Base-by-base conservation (phyloP, 2,888 invertebrate species). In the Exocentrus adspersus region DNA sequence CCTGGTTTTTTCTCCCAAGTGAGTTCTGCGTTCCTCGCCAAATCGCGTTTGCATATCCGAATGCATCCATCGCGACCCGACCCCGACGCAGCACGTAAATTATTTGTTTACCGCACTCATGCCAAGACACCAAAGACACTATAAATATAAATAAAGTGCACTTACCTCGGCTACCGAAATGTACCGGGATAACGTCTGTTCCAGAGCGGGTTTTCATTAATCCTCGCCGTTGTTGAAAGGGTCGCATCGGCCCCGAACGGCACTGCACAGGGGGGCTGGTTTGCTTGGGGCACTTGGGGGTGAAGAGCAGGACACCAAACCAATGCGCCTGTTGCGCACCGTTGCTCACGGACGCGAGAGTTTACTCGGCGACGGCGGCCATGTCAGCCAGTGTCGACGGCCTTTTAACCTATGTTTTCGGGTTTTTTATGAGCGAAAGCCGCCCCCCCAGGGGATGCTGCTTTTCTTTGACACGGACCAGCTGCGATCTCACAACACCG, bases 71-170 rank as follows among this genome's bases (percentile, higher is more conserved):
- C n/a, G n/a, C n/a, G n/a, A 20, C 9, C 48, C 14, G 16, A 28
- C 56, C 48, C 28, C 48, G 48, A 17, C 48, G 28, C 14, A n/a
- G n/a, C n/a, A 28, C 56, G 60, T 66, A 71, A 73, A 75, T 74
- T 77, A 78, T 75, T 78, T 79, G 79, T 78, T 78, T 79, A 79
- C 78, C 73, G 74, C 68, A 72, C 72, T 69, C 72, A 69, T 78
- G 79, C 79, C 79, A 80, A 79, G 75, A 67, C 58, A 72, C 70
- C 73, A 28, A 48, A 48, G 48, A 48, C 48, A 48, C 48, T 48
- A 48, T 72, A 75, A 75, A 72, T 75, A 73, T 74, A 74, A 75
- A 75, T 71, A 73, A 75, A 74, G 76, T 75, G 71, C 76, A 77
- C 76, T 78, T 77, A 78, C 78, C 78, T 78, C 62, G 48, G 48